Percentiles rank a stretch among this genome's conserved stretches.
Conservation (phyloP, 1,140 invertebrate genomes). For the Drosophila sulfurigaster region DNA sequence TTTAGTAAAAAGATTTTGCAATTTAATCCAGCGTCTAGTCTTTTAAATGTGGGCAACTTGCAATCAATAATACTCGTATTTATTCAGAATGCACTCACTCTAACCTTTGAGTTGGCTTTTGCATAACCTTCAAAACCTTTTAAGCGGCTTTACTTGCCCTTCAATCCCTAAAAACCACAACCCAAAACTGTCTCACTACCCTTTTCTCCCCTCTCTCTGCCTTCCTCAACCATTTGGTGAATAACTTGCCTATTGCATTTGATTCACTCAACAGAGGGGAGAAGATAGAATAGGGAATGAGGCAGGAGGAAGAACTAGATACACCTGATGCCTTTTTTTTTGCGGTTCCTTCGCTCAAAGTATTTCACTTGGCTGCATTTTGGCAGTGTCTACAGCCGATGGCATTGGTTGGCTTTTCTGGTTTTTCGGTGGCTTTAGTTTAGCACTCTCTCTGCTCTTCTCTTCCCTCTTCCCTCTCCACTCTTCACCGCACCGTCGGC, state of each 20-base stretch:
- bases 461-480: too few species aligned
- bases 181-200: conserved; percentile 46
- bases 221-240: background rate
- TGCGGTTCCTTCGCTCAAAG: conserved; percentile 42
- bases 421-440: conserved; percentile 3
- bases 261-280: conserved; percentile 51
- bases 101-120: conserved; percentile 2
- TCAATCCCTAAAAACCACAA: conserved; percentile 53
- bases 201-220: conserved; percentile 5
- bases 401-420: conserved; percentile 59
- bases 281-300: background rate
- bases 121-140: conserved; percentile 70
- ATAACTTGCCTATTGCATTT: conserved; percentile 60
- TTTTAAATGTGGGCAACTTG: background rate
- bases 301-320: background rate
- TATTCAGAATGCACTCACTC: conserved; percentile 15
- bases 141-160: conserved; percentile 72
- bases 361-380: conserved; percentile 68
- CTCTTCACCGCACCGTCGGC: conserved; percentile 15
- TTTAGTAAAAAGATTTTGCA: background rate
- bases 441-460: background rate
- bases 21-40: background rate
- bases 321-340: conserved; percentile 27
- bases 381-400: conserved; percentile 46
- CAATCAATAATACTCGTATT: conserved; percentile 25